Conservation (phyloP, 2,113 vertebrate genomes). For the Ictalurus furcatus region DNA sequence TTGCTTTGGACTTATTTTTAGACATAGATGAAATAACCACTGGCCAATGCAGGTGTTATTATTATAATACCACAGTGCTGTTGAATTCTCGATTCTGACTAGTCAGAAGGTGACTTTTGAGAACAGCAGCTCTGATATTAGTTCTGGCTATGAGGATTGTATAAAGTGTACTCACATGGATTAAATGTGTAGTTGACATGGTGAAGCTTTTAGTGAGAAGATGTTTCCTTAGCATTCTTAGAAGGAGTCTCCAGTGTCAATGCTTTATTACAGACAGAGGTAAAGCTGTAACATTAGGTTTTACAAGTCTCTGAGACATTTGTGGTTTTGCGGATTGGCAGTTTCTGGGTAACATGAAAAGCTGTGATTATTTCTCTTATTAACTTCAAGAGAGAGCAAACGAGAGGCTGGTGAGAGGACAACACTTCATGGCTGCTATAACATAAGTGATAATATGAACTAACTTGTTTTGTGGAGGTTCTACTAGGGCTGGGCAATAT, state of each 20-base stretch:
- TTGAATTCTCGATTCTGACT: background rate
- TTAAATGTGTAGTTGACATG: background rate
- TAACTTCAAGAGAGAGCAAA: background rate
- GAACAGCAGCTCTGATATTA: background rate
- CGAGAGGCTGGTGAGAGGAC: background rate
- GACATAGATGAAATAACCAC: background rate
- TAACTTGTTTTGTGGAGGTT: background rate
- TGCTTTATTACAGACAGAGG: background rate
- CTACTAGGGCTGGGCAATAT: too few relatives aligned
- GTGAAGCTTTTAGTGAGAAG: background rate
- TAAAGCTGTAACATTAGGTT: background rate
- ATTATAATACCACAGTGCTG: background rate
- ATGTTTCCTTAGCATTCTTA: background rate
- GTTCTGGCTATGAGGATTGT: background rate
- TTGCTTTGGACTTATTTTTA: conserved; percentile 4
- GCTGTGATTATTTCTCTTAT: background rate
- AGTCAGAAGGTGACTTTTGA: background rate
- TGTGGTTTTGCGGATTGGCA: background rate
- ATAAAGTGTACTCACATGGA: background rate
- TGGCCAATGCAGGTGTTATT: background rate
- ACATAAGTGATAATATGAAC: background rate
- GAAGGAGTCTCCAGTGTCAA: background rate
- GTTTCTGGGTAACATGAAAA: background rate
- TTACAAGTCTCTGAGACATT: background rate
- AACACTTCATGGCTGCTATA: background rate